phyloP scores from a whole-genome alignment of 2,113 vertebrate genomes.

The Urocolius indicus region DNA sequence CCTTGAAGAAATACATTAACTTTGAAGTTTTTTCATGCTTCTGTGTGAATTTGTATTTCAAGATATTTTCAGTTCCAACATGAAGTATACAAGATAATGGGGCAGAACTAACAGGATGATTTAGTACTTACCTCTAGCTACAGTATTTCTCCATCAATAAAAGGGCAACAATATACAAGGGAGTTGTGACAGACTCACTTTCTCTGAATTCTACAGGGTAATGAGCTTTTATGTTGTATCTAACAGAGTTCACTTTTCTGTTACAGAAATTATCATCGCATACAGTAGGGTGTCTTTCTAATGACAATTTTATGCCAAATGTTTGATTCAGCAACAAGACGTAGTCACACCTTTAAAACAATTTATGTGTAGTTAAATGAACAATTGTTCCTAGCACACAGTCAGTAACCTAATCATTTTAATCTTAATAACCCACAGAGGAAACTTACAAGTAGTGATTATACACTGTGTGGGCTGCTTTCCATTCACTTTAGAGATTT shows the following conservation, averaged over 20 bases:
- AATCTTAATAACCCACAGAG: slow-evolving; percentile 29
- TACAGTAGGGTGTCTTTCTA: slow-evolving; percentile 17
- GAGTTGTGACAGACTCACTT: not conserved
- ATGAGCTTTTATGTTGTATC: not conserved
- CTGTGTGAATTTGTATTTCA: slow-evolving; percentile 62
- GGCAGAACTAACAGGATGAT: slow-evolving; percentile 57
- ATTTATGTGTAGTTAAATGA: slow-evolving; percentile 22
- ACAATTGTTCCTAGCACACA: slow-evolving; percentile 3
- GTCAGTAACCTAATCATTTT: slow-evolving; percentile 27
- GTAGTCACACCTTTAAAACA: slow-evolving; percentile 8
- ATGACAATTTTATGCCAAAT: slow-evolving; percentile 51
- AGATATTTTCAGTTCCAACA: slow-evolving; percentile 50
- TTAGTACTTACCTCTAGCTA: slow-evolving; percentile 48
- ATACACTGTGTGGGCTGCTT: not conserved
- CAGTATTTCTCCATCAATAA: slow-evolving; percentile 31
- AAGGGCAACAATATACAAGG: slow-evolving; percentile 1
- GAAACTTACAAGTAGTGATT: slow-evolving; percentile 15
- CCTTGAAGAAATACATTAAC: slow-evolving; percentile 64
- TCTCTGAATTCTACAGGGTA: not conserved
- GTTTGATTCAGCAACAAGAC: slow-evolving; percentile 42
- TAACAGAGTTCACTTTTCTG: slow-evolving; percentile 8
- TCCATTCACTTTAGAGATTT: slow-evolving; percentile 41
- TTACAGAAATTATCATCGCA: slow-evolving; percentile 31
- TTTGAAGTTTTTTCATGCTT: slow-evolving; percentile 65
- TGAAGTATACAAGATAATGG: slow-evolving; percentile 60